Percentiles rank a stretch among this genome's conserved stretches.
Evolutionary conservation across 2,113 vertebrate species (phyloP).

Genomic region (Numenius arquata): DNA sequence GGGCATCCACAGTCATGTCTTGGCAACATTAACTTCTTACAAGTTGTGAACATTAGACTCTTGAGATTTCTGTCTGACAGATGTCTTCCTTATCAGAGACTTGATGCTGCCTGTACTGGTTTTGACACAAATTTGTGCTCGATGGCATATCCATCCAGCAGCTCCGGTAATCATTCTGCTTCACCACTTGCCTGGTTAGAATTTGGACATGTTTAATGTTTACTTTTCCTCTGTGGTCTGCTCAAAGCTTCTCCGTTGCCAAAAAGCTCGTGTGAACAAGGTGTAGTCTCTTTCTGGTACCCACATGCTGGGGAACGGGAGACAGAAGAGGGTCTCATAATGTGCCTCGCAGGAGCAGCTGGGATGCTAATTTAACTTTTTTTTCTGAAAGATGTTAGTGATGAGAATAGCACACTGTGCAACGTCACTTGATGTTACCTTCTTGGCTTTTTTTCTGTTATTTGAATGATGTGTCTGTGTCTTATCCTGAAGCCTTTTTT

Average conservation of each 20-base stretch:
- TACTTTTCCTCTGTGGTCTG: not conserved
- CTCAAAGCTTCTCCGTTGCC: not conserved
- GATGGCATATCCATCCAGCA: not conserved
- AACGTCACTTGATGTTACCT: not conserved
- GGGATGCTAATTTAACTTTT: not conserved
- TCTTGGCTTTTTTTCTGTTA: not conserved
- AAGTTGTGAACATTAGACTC: not conserved
- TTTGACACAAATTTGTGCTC: not conserved
- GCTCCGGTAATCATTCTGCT: not conserved
- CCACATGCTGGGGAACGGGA: accelerated
- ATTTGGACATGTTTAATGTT: accelerated
- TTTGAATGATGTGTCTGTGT: not conserved
- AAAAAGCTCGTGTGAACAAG: not conserved
- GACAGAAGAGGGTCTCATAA: not conserved
- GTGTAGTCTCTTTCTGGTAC: not conserved
- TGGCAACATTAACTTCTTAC: not conserved
- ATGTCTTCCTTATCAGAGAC: not conserved
- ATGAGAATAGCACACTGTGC: not conserved
- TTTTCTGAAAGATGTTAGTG: not conserved
- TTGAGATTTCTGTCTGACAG: not conserved
- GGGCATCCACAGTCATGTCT: not conserved
- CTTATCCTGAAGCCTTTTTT: not conserved
- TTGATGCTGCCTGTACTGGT: not conserved
- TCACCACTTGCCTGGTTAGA: not conserved
- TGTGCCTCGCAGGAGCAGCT: not conserved